Percentiles rank a stretch among this genome's conserved stretches.
phyloP scores from a whole-genome alignment of 1,140 invertebrate genomes.

The Eriocheir sinensis region DNA sequence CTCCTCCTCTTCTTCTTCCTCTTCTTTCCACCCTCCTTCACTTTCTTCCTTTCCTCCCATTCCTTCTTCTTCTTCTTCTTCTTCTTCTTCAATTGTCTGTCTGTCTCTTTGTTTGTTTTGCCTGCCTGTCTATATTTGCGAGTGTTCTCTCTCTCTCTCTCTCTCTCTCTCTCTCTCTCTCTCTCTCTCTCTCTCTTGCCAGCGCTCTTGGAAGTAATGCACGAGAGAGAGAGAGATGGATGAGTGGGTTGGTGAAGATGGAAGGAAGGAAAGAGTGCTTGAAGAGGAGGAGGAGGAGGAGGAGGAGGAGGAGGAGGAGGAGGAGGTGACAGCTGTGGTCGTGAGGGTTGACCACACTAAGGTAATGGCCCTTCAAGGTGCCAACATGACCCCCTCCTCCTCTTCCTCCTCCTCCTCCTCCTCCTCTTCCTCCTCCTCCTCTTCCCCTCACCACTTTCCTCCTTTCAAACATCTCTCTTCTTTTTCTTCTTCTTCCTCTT shows the following conservation, averaged over 20 bases:
- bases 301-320: not conserved
- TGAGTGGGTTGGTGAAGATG: no score
- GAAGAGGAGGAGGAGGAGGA: no score
- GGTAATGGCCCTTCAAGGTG: constrained; percentile 11
- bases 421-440: no score
- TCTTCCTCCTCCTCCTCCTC: not conserved
- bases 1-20: not conserved
- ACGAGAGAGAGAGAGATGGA: not conserved
- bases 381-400: not conserved
- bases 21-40: not conserved
- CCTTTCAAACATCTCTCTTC: not conserved
- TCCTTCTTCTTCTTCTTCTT: not conserved
- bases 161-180: constrained; percentile 12
- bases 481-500: not conserved
- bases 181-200: not conserved
- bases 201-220: not conserved
- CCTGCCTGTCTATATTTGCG: no score
- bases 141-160: not conserved
- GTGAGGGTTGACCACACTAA: not conserved
- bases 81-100: not conserved
- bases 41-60: not conserved
- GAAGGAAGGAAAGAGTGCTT: no score
- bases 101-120: not conserved
- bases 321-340: not conserved
- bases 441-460: not conserved